phyloP scores from a whole-genome alignment of 2,797 vertebrate genomes.

The Prionace glauca region DNA sequence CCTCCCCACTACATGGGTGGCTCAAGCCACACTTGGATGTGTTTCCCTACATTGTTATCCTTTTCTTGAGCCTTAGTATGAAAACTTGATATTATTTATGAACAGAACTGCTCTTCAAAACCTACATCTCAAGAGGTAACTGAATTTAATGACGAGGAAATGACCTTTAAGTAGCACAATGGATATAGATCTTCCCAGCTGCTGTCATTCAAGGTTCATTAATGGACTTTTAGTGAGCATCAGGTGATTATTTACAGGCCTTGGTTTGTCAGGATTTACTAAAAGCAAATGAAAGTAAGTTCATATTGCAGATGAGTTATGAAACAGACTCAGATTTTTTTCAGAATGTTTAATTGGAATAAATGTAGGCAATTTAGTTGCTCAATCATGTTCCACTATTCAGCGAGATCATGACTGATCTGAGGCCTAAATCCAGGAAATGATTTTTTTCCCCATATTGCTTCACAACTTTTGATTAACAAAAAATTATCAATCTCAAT shows the following conservation, averaged over 20 bases:
- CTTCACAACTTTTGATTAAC: too few relatives aligned
- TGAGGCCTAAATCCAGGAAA: too few relatives aligned
- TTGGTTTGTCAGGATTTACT: background rate
- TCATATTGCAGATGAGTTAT: background rate
- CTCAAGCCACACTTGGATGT: background rate
- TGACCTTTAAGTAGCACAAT: background rate
- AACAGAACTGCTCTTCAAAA: background rate
- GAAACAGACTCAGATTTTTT: background rate
- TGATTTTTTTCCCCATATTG: too few relatives aligned
- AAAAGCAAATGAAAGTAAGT: background rate
- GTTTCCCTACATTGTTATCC: background rate
- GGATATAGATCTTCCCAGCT: background rate
- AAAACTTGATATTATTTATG: background rate
- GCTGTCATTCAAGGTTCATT: background rate
- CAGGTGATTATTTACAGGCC: background rate
- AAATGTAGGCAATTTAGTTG: too few relatives aligned
- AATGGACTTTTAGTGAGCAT: background rate
- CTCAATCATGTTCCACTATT: too few relatives aligned
- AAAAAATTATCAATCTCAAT: too few relatives aligned
- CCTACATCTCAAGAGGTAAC: background rate
- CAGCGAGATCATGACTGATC: too few relatives aligned
- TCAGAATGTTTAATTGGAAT: background rate
- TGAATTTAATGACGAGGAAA: background rate
- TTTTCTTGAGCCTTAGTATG: background rate
- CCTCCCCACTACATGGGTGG: background rate